These are phyloP conservation scores for Nemurella pictetii DNA, from an alignment of 2,888 invertebrate genomes.

Conservation along the genomic window DNA sequence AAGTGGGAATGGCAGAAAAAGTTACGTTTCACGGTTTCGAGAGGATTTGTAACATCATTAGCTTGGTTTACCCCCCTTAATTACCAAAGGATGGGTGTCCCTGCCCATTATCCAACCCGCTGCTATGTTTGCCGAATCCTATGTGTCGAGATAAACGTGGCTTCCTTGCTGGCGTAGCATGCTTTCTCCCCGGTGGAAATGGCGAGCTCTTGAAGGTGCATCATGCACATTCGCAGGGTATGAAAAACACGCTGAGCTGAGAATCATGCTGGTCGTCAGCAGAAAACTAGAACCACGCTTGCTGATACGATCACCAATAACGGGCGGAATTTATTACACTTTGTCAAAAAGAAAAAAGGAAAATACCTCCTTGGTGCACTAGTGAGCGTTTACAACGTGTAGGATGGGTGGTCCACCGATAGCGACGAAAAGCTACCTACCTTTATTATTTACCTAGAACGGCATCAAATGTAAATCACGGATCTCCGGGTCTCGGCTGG, in stretches of 20 bases:
- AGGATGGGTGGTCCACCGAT: background rate
- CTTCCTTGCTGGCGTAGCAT: background rate
- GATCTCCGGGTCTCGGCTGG: too few species aligned
- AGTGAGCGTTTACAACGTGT: background rate
- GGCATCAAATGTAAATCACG: background rate
- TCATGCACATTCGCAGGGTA: conserved; percentile 4
- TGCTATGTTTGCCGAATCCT: background rate
- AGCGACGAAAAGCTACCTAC: background rate
- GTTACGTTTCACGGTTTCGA: background rate
- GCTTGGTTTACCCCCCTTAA: conserved; percentile 24
- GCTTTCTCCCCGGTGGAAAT: background rate
- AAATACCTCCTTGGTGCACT: background rate
- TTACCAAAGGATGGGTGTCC: conserved; percentile 12
- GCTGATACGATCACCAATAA: conserved; percentile 11
- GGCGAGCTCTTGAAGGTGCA: background rate
- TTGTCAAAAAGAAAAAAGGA: background rate
- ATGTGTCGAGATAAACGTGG: conserved; percentile 10
- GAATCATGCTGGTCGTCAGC: background rate
- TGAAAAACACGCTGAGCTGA: conserved; percentile 1
- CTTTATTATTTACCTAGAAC: background rate
- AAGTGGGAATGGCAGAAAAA: conserved; percentile 13
- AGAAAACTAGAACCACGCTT: conserved; percentile 6
- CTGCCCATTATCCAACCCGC: conserved; percentile 23
- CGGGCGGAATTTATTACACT: conserved; percentile 7
- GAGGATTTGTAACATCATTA: conserved; percentile 32